Conservation (phyloP, 1,140 invertebrate genomes). For the Maniola jurtina region DNA sequence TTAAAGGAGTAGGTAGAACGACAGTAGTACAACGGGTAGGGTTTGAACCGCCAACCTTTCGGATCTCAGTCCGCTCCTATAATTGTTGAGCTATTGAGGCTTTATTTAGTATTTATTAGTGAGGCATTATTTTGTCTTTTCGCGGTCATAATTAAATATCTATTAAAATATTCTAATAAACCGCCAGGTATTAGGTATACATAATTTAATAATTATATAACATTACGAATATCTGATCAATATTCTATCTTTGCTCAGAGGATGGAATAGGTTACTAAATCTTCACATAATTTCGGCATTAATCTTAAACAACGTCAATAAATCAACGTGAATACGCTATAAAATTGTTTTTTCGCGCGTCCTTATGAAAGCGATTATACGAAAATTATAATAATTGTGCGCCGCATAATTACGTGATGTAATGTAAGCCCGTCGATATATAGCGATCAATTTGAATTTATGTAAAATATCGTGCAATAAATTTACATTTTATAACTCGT, state of each 20-base stretch:
- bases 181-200: no score
- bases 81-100: no score
- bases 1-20: no score
- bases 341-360: slow-evolving; percentile 76
- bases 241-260: slow-evolving; percentile 10
- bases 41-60: no score
- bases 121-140: no score
- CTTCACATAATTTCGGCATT: slow-evolving; percentile 22
- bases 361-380: slow-evolving; percentile 70
- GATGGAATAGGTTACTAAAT: slow-evolving; percentile 13
- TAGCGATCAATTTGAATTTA: slow-evolving; percentile 71
- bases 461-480: slow-evolving; percentile 75
- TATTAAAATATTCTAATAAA: not conserved
- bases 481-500: slow-evolving; percentile 75
- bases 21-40: no score
- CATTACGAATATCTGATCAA: not conserved
- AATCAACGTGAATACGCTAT: slow-evolving; percentile 61
- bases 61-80: no score
- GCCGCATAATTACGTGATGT: slow-evolving; percentile 69
- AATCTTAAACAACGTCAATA: slow-evolving; percentile 47
- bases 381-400: slow-evolving; percentile 78
- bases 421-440: slow-evolving; percentile 64
- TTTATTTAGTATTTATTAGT: no score
- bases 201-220: not conserved
- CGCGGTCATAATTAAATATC: not conserved